phyloP scores from a whole-genome alignment of 2,888 invertebrate genomes.

The Dicyrtoma fusca region DNA sequence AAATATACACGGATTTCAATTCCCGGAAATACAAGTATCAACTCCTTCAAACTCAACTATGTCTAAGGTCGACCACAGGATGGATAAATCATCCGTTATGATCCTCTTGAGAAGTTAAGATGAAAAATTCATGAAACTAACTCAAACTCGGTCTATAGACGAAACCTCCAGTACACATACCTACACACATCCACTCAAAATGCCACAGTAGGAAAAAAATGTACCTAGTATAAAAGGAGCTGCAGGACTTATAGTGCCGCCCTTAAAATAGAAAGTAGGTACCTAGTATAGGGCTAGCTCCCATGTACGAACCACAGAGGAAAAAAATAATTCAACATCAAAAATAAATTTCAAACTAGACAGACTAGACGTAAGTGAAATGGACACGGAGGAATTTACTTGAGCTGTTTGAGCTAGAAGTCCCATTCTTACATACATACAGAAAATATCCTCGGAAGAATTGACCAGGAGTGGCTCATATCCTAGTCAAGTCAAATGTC shows the following conservation, averaged over 20 bases:
- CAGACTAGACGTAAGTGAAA: conserved; percentile 22
- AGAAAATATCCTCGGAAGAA: conserved; percentile 6
- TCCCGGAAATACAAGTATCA: too few species aligned
- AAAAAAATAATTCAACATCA: conserved; percentile 31
- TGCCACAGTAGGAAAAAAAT: too few species aligned
- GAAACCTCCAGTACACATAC: background rate
- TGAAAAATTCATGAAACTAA: conserved; percentile 56
- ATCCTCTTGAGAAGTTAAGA: conserved; percentile 44
- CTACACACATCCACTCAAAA: background rate
- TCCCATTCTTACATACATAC: background rate
- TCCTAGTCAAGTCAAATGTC: conserved; percentile 29
- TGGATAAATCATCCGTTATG: conserved; percentile 40
- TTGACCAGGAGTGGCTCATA: conserved; percentile 28
- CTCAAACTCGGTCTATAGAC: too few species aligned
- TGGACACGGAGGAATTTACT: conserved; percentile 26
- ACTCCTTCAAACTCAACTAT: too few species aligned
- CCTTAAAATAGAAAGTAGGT: too few species aligned
- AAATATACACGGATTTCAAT: too few species aligned
- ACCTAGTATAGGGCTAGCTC: too few species aligned
- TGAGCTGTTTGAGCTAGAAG: background rate
- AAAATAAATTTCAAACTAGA: conserved; percentile 30
- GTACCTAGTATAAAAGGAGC: too few species aligned
- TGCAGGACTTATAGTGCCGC: too few species aligned
- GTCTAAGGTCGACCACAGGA: conserved; percentile 27
- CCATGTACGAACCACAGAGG: too few species aligned